Base-by-base conservation (phyloP, 2,113 vertebrate species). In the Polypterus senegalus region DNA sequence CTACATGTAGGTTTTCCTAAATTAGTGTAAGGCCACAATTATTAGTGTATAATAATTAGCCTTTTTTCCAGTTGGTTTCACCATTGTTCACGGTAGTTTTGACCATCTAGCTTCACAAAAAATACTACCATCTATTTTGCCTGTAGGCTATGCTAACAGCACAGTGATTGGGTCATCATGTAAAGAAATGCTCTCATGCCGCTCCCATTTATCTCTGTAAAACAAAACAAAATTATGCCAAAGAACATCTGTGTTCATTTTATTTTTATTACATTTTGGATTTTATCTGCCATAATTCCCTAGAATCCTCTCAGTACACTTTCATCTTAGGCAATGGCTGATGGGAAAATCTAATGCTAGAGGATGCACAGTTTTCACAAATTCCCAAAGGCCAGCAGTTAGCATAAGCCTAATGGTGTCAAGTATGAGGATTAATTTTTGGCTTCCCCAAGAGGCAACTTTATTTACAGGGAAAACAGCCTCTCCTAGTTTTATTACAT, bases 331-430 rank as follows among this genome's bases (percentile, higher is more conserved):
- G 61, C 74, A 64, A 71, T 67, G 67, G 61, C 67, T 72, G 70
- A 79, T 74, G 65, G 70, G 74, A 58, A 53, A 54, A 9, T 59
- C n/a, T 49, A 57, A 54, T 58, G 63, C 67, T 60, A 1, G 45
- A 55, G 54, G 3, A 43, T 48, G 10, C 68, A 71, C 71, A 49
- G 49, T 65, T 71, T 69, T 66, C 60, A 69, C 61, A 67, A 60
- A 53, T 68, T 76, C 79, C 72, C 76, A 67, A 72, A 76, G 77
- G 79, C 77, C 62, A 71, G 54, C 63, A 69, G 73, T 81, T 79
- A 83, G 80, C 79, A 76, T 72, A 76, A 58, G 72, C 71, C 72
- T 83, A 82, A 84, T 78, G 77, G 77, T 80, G 79, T 84, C 78
- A 79, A 82, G 79, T 67, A 55, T 54, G 67, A 66, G 80, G 67